Percentiles rank a stretch among this genome's conserved stretches.
These are phyloP conservation scores for Meloidogyne chitwoodi DNA, from an alignment of 1,140 invertebrate species.

Conservation along the genomic window DNA sequence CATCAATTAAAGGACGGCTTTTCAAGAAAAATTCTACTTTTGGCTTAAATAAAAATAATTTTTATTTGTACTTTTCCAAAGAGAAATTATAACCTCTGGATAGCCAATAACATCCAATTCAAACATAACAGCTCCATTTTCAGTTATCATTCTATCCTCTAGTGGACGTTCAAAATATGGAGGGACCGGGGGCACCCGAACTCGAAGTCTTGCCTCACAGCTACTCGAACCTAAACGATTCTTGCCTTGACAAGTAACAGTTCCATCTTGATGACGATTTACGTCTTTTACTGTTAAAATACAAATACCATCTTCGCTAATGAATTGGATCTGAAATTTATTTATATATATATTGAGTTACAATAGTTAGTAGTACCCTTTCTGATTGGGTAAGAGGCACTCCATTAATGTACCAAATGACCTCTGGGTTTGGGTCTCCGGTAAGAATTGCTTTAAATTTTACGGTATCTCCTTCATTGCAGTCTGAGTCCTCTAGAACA, in stretches of 20 bases:
- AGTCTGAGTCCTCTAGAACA: constrained; percentile 57
- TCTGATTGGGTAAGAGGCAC: constrained; percentile 62
- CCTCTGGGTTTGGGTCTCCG: constrained; percentile 79
- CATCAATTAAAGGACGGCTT: constrained; percentile 40
- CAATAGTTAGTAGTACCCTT: constrained; percentile 37
- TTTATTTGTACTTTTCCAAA: constrained; percentile 42
- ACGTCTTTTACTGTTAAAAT: constrained; percentile 59
- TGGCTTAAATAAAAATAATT: neutral
- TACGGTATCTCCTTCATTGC: constrained; percentile 59
- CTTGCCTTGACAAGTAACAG: constrained; percentile 56
- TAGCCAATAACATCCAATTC: constrained; percentile 59
- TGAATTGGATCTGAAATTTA: constrained; percentile 49
- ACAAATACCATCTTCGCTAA: constrained; percentile 58
- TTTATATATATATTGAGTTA: too few relatives aligned
- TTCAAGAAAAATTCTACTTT: constrained; percentile 37
- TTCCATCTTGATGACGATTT: constrained; percentile 57
- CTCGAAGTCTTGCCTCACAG: constrained; percentile 53
- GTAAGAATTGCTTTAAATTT: constrained; percentile 64
- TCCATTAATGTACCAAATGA: constrained; percentile 57
- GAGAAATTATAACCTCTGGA: constrained; percentile 56
- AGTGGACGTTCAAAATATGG: constrained; percentile 53
- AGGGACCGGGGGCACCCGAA: constrained; percentile 50
- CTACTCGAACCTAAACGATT: constrained; percentile 48
- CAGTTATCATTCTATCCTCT: constrained; percentile 51
- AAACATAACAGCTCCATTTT: constrained; percentile 52